Evolutionary conservation across 2,888 invertebrate species (phyloP).

Genomic region (Alcis repandata): DNA sequence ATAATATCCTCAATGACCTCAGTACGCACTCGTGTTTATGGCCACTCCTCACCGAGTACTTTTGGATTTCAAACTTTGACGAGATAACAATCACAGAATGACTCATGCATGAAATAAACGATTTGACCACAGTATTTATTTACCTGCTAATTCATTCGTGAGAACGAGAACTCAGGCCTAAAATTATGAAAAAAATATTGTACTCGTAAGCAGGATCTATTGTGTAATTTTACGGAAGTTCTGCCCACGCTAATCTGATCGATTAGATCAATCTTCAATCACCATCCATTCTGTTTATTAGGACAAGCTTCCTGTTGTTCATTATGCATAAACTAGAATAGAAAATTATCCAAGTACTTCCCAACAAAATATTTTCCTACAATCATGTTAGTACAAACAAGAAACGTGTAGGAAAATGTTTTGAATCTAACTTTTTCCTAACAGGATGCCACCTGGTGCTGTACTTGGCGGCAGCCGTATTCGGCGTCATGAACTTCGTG

Average conservation of each 20-base stretch:
- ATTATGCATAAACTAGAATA: constrained; percentile 3
- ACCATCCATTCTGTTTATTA: constrained; percentile 17
- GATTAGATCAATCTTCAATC: constrained; percentile 21
- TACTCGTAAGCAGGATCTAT: not conserved
- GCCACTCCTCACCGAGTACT: constrained; percentile 7
- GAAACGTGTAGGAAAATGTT: no score
- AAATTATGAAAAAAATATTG: not conserved
- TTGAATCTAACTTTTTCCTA: constrained; percentile 53
- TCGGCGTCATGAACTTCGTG: constrained; percentile 75
- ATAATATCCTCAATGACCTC: constrained; percentile 19
- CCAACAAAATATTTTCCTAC: no score
- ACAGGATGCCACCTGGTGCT: constrained; percentile 77
- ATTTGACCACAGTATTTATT: not conserved
- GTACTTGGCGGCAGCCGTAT: constrained; percentile 69
- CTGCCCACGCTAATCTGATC: constrained; percentile 13
- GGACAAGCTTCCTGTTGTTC: constrained; percentile 26
- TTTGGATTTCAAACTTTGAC: constrained; percentile 5
- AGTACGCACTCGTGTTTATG: constrained; percentile 5
- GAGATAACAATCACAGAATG: constrained; percentile 13
- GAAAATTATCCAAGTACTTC: not conserved
- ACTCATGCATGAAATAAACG: constrained; percentile 9
- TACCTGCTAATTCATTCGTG: not conserved
- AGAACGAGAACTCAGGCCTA: not conserved
- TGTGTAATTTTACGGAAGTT: not conserved
- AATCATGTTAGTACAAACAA: no score